Evolutionary conservation across 2,888 invertebrate species (phyloP).

Genomic region (Epirrhoe alternata): DNA sequence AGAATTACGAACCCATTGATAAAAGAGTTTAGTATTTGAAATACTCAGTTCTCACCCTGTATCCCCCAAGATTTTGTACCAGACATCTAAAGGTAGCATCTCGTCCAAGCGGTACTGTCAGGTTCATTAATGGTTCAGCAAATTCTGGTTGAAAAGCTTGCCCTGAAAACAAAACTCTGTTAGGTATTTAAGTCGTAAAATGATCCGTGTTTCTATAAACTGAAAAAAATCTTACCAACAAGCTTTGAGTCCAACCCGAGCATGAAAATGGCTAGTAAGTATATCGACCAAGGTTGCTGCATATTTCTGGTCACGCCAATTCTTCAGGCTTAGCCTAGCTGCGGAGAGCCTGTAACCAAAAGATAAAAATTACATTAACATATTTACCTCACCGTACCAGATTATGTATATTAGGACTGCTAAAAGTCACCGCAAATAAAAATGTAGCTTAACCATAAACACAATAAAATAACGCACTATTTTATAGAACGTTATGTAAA

Average conservation of each 20-base stretch:
- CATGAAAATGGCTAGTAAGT: slow-evolving; percentile 72
- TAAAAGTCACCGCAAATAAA: not conserved
- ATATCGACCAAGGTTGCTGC: slow-evolving; percentile 73
- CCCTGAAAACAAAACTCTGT: slow-evolving; percentile 76
- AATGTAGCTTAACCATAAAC: not conserved
- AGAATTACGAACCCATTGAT: too few relatives aligned
- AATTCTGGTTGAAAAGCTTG: slow-evolving; percentile 94
- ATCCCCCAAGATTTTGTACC: slow-evolving; percentile 94
- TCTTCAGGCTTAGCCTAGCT: slow-evolving; percentile 40
- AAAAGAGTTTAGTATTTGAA: not conserved
- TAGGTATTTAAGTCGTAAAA: not conserved
- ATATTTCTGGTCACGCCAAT: slow-evolving; percentile 61
- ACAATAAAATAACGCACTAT: not conserved
- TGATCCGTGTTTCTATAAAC: not conserved
- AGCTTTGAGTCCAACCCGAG: slow-evolving; percentile 76
- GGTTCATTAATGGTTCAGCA: slow-evolving; percentile 91
- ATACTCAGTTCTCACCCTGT: slow-evolving; percentile 90
- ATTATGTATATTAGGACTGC: slow-evolving; percentile 33
- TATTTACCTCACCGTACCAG: slow-evolving; percentile 26
- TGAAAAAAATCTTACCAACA: slow-evolving; percentile 60
- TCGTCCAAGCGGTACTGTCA: slow-evolving; percentile 93
- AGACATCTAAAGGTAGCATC: slow-evolving; percentile 95
- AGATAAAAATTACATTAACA: slow-evolving; percentile 40
- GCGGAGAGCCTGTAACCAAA: slow-evolving; percentile 56
- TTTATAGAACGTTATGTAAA: not conserved